Percentiles rank a stretch among this genome's conserved stretches.
These are phyloP conservation scores for Suncus etruscus DNA, from an alignment of 2,113 vertebrate genomes.

Conservation along the genomic window DNA sequence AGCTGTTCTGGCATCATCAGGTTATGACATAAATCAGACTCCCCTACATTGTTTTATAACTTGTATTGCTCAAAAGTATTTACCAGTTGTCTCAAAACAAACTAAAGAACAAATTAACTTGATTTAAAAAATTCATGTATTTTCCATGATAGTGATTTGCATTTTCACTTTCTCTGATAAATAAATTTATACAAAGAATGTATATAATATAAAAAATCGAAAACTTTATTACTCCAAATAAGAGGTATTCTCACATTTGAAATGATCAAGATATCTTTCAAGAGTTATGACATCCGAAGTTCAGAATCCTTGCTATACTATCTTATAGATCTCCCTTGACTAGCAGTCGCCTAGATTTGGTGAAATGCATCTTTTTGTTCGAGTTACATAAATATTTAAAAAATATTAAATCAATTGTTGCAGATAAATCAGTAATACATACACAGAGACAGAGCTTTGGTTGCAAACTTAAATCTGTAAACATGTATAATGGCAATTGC, in stretches of 20 bases:
- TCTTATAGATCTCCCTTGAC: too few species aligned
- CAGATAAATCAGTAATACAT: not conserved
- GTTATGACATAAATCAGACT: conserved; percentile 12
- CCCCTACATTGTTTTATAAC: not conserved
- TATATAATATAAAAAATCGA: not conserved
- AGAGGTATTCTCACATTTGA: not conserved
- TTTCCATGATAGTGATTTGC: not conserved
- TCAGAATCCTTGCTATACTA: not conserved
- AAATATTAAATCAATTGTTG: not conserved
- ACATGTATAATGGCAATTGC: not conserved
- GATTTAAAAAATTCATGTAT: conserved; percentile 24
- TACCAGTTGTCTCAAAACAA: not conserved
- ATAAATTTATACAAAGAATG: not conserved
- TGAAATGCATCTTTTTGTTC: not conserved
- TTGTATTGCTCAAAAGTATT: not conserved
- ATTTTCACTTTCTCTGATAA: not conserved
- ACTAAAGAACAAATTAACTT: not conserved
- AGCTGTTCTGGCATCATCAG: not conserved
- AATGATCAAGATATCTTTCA: not conserved
- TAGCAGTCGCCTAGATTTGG: not conserved
- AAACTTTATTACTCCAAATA: not conserved
- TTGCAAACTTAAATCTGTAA: not conserved
- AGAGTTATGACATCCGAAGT: not conserved
- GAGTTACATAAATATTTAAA: not conserved
- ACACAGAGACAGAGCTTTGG: not conserved